Evolutionary conservation across 2,113 vertebrate genomes (phyloP), one percentile per base, ranked within the genome.

Genomic region (Rhynchopsitta pachyrhyncha): DNA sequence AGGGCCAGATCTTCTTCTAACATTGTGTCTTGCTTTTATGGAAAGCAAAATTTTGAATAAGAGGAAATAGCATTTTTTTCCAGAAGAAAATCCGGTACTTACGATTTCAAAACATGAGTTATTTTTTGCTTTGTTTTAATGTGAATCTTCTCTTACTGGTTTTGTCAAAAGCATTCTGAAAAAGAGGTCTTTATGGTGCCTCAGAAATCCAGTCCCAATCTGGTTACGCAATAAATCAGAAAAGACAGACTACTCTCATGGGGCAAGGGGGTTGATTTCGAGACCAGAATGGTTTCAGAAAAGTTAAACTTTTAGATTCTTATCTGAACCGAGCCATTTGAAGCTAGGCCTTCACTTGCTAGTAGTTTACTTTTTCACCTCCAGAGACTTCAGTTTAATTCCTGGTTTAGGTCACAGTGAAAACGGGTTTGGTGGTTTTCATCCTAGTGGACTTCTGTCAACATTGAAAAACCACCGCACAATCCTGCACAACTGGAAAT

Each of bases 321-420:
- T 86, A 86, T 90, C 88, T 81, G 50, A 92, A 80, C 14, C 1
- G 6, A 96, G 22, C 29, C 77, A 55, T 92, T 71, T 75, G 85
- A 80, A 55, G 79, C 62, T 95, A 2, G 9, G 50, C 52, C 10
- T 4, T 90, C 68, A 59, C 79, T 92, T 96, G 85, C 59, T 93
- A 55, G 67, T 25, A 89, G 49, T 76, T 82, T 82, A 73, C 44
- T 23, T 96, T 96, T 95, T 90, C 76, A 96, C 71, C 85, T 93
- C 88, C 60, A 77, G 71, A 88, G 87, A 88, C 71, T 80, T 91
- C 57, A 86, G 67, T 71, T 93, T 77, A 93, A 92, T 74, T 92
- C 75, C 92, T 95, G 75, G 85, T 92, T 96, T 94, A 88, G 87
- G 92, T 94, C 82, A 95, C 76, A 88, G 79, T 77, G 88, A 93